phyloP scores from a whole-genome alignment of 37 sponge, comb jelly and placozoan species.

The Trichoplax adhaerens region DNA sequence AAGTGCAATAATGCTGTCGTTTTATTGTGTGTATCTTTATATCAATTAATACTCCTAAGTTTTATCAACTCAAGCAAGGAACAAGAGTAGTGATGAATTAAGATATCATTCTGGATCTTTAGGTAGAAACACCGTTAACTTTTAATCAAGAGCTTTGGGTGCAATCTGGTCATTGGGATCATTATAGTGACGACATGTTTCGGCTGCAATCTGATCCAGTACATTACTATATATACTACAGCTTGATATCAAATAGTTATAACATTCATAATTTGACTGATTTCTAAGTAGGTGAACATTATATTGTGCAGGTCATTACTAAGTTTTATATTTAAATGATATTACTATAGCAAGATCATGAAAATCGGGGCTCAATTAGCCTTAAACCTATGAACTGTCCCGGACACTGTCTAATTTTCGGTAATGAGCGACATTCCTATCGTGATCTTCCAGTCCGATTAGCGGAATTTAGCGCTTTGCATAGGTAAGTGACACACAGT shows the following conservation, averaged over 20 bases:
- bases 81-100: too few species aligned
- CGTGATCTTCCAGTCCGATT: slow-evolving; percentile 10
- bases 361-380: background rate
- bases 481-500: slow-evolving; percentile 4
- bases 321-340: too few species aligned
- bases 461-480: slow-evolving; percentile 10
- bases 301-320: too few species aligned
- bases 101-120: background rate
- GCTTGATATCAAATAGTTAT: too few species aligned
- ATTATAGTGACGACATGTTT: slow-evolving; percentile 8
- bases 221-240: too few species aligned
- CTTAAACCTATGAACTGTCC: slow-evolving; percentile 28
- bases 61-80: too few species aligned
- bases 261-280: too few species aligned
- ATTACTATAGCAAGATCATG: background rate
- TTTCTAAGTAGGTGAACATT: too few species aligned
- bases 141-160: slow-evolving; percentile 4
- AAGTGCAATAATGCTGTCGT: too few species aligned
- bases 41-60: too few species aligned
- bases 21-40: too few species aligned
- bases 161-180: slow-evolving; percentile 14
- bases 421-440: slow-evolving; percentile 1
- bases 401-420: slow-evolving; percentile 11
- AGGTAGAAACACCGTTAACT: slow-evolving; percentile 9
- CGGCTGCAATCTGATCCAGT: background rate